Percentiles rank a stretch among this genome's conserved stretches.
phyloP scores from a whole-genome alignment of 2,797 vertebrate species.

The Masticophis lateralis region DNA sequence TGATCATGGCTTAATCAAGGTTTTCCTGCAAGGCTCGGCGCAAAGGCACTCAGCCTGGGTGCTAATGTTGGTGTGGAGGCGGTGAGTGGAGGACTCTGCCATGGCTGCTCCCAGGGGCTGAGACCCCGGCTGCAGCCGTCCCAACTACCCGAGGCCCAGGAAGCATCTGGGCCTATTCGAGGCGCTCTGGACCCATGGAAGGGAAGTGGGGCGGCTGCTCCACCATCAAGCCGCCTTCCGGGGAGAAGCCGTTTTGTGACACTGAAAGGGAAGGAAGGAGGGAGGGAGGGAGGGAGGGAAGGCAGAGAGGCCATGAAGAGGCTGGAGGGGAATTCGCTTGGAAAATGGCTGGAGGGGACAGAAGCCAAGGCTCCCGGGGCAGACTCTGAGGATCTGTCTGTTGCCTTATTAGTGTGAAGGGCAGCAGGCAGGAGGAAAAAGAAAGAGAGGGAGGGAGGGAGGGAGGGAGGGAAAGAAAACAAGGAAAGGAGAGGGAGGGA shows the following conservation, averaged over 20 bases:
- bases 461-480: not conserved
- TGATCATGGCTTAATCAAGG: not conserved
- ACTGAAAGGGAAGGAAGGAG: not conserved
- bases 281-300: no score
- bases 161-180: slow-evolving; percentile 42
- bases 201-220: not conserved
- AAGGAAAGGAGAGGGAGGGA: fast-evolving
- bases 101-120: slow-evolving; percentile 50
- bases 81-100: not conserved
- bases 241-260: not conserved
- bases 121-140: slow-evolving; percentile 56
- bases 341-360: not conserved
- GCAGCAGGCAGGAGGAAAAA: not conserved
- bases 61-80: not conserved
- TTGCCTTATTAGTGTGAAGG: not conserved
- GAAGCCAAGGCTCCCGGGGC: not conserved
- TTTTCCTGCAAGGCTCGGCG: slow-evolving; percentile 32
- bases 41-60: slow-evolving; percentile 14
- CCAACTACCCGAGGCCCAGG: slow-evolving; percentile 8
- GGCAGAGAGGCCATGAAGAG: not conserved
- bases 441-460: fast-evolving
- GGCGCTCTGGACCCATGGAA: slow-evolving; percentile 37
- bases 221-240: not conserved
- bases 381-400: not conserved
- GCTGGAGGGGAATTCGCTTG: not conserved